Conservation (phyloP, 2,113 vertebrate genomes). For the Rhinogobius similis region DNA sequence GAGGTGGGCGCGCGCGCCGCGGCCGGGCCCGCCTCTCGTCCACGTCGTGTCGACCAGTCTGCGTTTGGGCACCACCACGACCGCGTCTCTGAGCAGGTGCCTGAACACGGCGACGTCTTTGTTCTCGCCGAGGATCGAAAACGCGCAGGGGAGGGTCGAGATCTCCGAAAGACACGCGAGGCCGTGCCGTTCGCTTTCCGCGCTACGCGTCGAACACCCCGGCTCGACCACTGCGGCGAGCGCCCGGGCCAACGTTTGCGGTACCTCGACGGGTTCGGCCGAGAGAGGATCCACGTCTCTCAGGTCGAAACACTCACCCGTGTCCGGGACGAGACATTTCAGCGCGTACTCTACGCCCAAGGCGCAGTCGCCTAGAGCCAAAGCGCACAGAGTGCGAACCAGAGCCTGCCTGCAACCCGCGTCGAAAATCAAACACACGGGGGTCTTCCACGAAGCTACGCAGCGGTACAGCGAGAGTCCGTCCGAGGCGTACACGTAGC, state of each 20-base stretch:
- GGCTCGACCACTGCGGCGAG: no score
- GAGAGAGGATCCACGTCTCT: background rate
- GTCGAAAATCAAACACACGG: background rate
- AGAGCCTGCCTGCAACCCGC: background rate
- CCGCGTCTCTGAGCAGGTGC: slow-evolving; percentile 2
- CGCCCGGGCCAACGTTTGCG: no score
- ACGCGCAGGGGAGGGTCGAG: background rate
- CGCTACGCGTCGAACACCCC: no score
- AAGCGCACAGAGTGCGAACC: background rate
- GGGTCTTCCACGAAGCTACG: slow-evolving; percentile 6
- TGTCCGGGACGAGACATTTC: background rate
- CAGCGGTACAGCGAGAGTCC: background rate
- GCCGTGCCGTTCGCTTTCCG: no score
- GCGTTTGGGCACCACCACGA: background rate
- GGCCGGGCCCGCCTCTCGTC: no score
- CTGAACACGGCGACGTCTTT: background rate
- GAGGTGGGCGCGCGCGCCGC: background rate
- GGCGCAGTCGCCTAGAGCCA: background rate
- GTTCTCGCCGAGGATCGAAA: background rate
- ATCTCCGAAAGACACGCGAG: background rate
- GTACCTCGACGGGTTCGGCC: no score
- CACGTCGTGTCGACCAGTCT: no score
- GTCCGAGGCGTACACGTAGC: background rate
- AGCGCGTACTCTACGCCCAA: background rate
- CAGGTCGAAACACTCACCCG: background rate